Evolutionary conservation across 2,888 invertebrate species (phyloP).

Genomic region (Horisme vitalbata): DNA sequence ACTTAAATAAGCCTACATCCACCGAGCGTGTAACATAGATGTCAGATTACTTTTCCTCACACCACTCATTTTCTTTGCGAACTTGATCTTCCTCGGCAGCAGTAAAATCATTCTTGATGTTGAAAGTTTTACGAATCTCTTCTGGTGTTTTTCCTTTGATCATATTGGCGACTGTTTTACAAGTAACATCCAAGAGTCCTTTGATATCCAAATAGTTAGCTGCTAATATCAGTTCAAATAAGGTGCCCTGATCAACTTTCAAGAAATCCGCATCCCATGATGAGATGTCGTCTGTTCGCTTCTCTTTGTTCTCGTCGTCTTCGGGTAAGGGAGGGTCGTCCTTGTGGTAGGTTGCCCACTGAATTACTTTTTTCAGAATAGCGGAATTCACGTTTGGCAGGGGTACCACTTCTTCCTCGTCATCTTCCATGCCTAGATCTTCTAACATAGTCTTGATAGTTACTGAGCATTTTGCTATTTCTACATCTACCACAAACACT

Average conservation of each 20-base stretch:
- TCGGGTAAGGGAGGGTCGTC: slow-evolving; percentile 98
- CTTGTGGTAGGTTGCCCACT: slow-evolving; percentile 96
- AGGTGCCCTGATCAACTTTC: slow-evolving; percentile 98
- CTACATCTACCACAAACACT: slow-evolving; percentile 97
- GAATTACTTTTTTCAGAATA: slow-evolving; percentile 96
- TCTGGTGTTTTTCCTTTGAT: slow-evolving; percentile 99
- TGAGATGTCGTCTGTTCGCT: slow-evolving; percentile 99
- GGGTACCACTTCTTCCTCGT: slow-evolving; percentile 97
- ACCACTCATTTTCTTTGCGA: slow-evolving; percentile 98
- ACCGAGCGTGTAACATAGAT: neutral
- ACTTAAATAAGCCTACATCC: neutral
- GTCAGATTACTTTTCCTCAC: slow-evolving; percentile 88
- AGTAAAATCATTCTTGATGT: slow-evolving; percentile 98
- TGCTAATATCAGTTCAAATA: slow-evolving; percentile 97
- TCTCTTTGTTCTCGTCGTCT: slow-evolving; percentile 98
- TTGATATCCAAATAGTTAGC: slow-evolving; percentile 98
- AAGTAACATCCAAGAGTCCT: slow-evolving; percentile 97
- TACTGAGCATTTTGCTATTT: slow-evolving; percentile 98
- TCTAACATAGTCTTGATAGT: slow-evolving; percentile 99
- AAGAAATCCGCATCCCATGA: slow-evolving; percentile 99
- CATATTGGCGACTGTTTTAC: slow-evolving; percentile 99
- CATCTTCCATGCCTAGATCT: slow-evolving; percentile 94
- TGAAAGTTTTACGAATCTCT: slow-evolving; percentile 97
- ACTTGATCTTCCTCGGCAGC: slow-evolving; percentile 99
- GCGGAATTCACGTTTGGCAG: slow-evolving; percentile 98